phyloP scores from a whole-genome alignment of 2,797 vertebrate species.

The Cyclura pinguis region DNA sequence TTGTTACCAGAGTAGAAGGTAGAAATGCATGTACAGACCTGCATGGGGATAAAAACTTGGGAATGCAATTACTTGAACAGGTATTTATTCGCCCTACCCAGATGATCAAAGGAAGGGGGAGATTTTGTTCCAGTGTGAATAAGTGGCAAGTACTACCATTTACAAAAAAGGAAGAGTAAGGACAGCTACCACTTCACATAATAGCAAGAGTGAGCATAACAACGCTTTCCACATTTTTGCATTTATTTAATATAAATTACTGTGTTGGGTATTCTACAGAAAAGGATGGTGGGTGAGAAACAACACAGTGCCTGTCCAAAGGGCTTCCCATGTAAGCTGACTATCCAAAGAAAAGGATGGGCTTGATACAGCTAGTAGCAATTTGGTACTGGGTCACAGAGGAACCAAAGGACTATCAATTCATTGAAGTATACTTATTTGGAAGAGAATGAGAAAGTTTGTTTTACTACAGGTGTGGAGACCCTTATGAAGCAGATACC shows the following conservation, averaged over 20 bases:
- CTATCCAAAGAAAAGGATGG: not conserved
- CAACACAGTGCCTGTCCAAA: not conserved
- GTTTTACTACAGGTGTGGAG: not conserved
- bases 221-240: not conserved
- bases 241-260: not conserved
- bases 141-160: not conserved
- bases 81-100: slow-evolving; percentile 5
- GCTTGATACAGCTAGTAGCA: not conserved
- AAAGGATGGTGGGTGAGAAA: not conserved
- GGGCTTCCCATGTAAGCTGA: not conserved
- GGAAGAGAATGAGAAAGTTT: too few relatives aligned
- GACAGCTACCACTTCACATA: not conserved
- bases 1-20: not conserved
- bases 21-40: not conserved
- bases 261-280: not conserved
- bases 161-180: too few relatives aligned
- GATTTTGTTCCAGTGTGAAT: not conserved
- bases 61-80: slow-evolving; percentile 3
- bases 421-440: not conserved
- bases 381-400: not conserved
- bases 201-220: not conserved
- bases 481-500: not conserved
- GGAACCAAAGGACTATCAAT: not conserved
- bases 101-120: not conserved
- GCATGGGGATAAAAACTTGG: slow-evolving; percentile 4